Evolutionary conservation across 2,797 vertebrate genomes (phyloP), one percentile per base, ranked within the genome.

Genomic region (Hozukius guyotensis): DNA sequence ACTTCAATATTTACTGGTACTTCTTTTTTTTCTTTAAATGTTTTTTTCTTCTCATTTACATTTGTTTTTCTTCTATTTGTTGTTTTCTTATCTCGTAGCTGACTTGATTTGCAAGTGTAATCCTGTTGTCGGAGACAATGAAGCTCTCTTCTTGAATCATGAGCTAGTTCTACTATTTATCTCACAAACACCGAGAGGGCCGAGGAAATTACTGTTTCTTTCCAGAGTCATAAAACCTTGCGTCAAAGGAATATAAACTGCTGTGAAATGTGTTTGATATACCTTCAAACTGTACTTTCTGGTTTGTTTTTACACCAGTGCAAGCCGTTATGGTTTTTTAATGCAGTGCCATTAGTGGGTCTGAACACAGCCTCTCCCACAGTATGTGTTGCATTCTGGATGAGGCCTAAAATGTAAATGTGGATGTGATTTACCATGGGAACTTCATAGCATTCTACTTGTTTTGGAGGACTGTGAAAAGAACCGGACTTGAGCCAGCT

Each of bases 391-490:
- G 84, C 88, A 79, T 84, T 81, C 81, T 85, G 69, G 78, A 71
- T 36, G 79, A 87, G 88, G 84, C 87, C 78, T 91, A 67, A 83
- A 80, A 92, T 93, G 92, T 93, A 89, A 92, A 94, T 92, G 88
- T 42, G 91, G 87, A 88, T 89, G 90, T 92, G 93, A 93, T 93
- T 93, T 93, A 92, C 91, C 91, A 90, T 91, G 87, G 91, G 92
- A 94, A 92, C 92, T 89, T 79, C 36, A 60, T 75, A 76, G 87
- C 88, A 88, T 90, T 92, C 90, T 92, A 85, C 87, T 87, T 73
- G 87, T 88, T 91, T 91, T 83, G 83, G 87, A 84, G 63, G 74
- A 81, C 68, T 71, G 82, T 89, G 89, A 93, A 93, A 94, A 82
- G 81, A 91, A 73, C 66, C 76, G 81, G 89, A 89, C 81, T 27